Base-by-base conservation (phyloP, 1,140 invertebrate genomes). In the Epicauta chinensis region DNA sequence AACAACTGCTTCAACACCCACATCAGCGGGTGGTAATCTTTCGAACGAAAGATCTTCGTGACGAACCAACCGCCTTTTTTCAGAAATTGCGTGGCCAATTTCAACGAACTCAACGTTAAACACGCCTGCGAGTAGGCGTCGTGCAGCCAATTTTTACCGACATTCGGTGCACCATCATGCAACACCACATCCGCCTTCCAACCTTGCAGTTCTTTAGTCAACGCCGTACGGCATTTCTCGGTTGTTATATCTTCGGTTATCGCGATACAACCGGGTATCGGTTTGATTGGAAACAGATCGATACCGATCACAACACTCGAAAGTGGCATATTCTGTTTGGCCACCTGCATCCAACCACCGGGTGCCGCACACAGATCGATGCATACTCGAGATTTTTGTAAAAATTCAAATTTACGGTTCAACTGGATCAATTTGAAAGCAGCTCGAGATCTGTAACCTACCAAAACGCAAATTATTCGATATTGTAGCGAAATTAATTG, bases 331-430 rank as follows among this genome's bases (percentile, higher is more conserved):
- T 97, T 93, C 69, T 98, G 86, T 64, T 89, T 86, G 35, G 95
- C 96, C n/a, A 99, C 97, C 77, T 99, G 97, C 82, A 99, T 93
- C 97, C 97, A 99, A 64, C 97, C 97, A 70, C 97, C 97, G 5
- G 97, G 97, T 5, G 97, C 97, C 13, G 97, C 97, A 76, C 97
- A 99, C 32, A 99, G 75, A 82, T 99, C 97, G 56, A 99, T 82
- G 57, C 94, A 89, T 77, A 98, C 93, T 78, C 91, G 79, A 7
- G 94, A 93, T 64, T 87, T 90, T 79, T 98, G 92, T 1, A 99
- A 73, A 75, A 99, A 99, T 51, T 95, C 89, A 77, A 93, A 99
- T 70, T 97, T 97, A 60, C 95, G 77, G 72, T 99, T 99, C 23
- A 99, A 69, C 69, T 99, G 97, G 51, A 99, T 92, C 56, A 99